Evolutionary conservation across 2,797 vertebrate genomes (phyloP).

Genomic region (Atherinosoma microstoma): DNA sequence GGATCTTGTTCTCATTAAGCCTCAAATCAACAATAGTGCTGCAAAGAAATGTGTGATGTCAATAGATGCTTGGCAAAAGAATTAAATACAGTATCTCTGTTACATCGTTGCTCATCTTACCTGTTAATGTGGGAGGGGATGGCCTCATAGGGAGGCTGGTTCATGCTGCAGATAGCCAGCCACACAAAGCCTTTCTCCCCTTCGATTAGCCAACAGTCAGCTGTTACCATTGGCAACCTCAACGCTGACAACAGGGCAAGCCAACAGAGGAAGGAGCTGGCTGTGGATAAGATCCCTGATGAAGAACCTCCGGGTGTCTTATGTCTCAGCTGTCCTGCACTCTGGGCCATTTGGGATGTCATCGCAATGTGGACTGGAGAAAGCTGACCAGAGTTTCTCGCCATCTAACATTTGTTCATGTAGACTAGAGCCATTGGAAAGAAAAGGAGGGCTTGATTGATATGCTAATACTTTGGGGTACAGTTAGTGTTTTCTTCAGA

Average conservation of each 20-base stretch:
- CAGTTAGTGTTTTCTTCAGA: neutral
- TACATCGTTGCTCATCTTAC: slow-evolving; percentile 22
- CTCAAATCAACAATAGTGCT: slow-evolving; percentile 97
- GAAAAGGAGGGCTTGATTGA: slow-evolving; percentile 9
- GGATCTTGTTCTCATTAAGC: slow-evolving; percentile 98
- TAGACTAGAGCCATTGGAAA: slow-evolving; percentile 55
- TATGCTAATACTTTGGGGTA: slow-evolving; percentile 18
- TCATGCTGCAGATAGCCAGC: slow-evolving; percentile 98
- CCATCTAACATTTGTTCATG: slow-evolving; percentile 61
- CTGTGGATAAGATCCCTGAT: slow-evolving; percentile 64
- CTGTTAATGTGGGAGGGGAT: slow-evolving; percentile 96
- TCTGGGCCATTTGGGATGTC: slow-evolving; percentile 58
- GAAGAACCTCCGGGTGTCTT: slow-evolving; percentile 70
- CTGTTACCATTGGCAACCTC: slow-evolving; percentile 81
- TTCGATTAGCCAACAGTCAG: slow-evolving; percentile 98
- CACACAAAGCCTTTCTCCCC: slow-evolving; percentile 98
- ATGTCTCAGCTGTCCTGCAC: slow-evolving; percentile 77
- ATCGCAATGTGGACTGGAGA: slow-evolving; percentile 58
- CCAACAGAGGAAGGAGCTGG: slow-evolving; percentile 86
- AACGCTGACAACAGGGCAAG: slow-evolving; percentile 85
- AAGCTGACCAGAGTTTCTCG: slow-evolving; percentile 34
- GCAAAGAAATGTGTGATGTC: slow-evolving; percentile 45
- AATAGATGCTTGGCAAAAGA: slow-evolving; percentile 1
- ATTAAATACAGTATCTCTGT: neutral
- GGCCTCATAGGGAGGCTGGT: slow-evolving; percentile 96